Base-by-base conservation (phyloP, 2,113 vertebrate genomes). In the Erinaceus europaeus region DNA sequence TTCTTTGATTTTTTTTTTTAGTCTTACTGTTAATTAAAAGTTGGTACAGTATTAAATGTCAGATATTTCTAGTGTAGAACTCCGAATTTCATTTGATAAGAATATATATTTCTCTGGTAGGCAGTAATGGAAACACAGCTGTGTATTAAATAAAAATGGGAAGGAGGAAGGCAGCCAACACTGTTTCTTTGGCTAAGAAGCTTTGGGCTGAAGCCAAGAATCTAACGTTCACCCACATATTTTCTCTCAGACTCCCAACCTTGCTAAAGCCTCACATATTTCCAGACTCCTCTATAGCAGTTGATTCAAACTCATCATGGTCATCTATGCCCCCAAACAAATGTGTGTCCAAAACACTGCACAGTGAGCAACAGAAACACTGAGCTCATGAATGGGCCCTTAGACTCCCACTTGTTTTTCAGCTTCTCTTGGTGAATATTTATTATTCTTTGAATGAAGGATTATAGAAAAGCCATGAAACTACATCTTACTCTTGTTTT, bases 21-120 rank as follows among this genome's bases (percentile, higher is more conserved):
- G 5, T 48, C 61, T 85, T 52, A 65, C 21, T 21, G 27, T 23
- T 86, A 68, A 69, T 90, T 84, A 59, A 59, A 89, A 79, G 38
- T 88, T 80, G 84, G 64, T 36, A 32, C 38, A 55, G 68, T 83
- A 61, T 53, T 68, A 68, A 59, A 52, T 85, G 2, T 62, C 27
- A 57, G 23, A 5, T 71, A 69, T 71, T 85, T 87, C 61, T 44
- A 73, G 6, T 27, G 6, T 32, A 62, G 27, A 3, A 55, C 12
- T 27, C 14, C 3, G 44, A 25, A 50, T 84, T 86, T 73, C 29
- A 42, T 72, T 82, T 68, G 32, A 71, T 62, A 73, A 72, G 71
- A 40, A 34, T 74, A 36, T 4, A 38, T 57, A 57, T 50, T 2
- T 89, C 71, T 82, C 59, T 71, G 32, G 18, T 34, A 71, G 57